Conservation (phyloP, 2,888 invertebrate species). For the Luperina nickerlii region DNA sequence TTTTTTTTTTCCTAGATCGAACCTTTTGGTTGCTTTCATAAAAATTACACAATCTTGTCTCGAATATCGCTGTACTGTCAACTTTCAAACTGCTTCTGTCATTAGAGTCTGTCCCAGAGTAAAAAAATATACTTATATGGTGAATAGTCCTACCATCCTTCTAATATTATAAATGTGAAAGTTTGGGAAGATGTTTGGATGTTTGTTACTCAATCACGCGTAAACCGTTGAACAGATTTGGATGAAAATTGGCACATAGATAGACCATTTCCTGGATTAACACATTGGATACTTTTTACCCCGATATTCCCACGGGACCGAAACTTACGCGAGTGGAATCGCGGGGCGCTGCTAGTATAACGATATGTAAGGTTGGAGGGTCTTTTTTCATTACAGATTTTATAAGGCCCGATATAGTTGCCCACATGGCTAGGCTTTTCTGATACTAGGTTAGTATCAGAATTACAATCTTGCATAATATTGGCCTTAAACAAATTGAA, state of each 20-base stretch:
- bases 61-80: conserved; percentile 17
- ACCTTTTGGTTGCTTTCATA: conserved; percentile 3
- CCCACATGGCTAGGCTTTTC: conserved; percentile 23
- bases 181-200: too few species aligned
- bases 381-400: conserved; percentile 19
- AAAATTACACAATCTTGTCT: conserved; percentile 17
- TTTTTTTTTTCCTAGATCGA: conserved; percentile 12
- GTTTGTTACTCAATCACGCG: too few species aligned
- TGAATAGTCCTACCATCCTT: too few species aligned
- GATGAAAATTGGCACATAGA: too few species aligned
- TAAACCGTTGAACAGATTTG: too few species aligned
- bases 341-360: neutral
- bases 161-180: too few species aligned
- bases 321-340: too few species aligned
- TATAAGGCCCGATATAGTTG: conserved; percentile 10
- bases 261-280: too few species aligned
- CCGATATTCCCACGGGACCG: too few species aligned
- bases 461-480: conserved; percentile 36
- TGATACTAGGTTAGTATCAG: conserved; percentile 16
- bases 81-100: conserved; percentile 6
- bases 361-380: conserved; percentile 30
- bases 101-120: conserved; percentile 4
- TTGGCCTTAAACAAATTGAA: conserved; percentile 47
- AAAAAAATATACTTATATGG: conserved; percentile 21
- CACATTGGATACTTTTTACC: too few species aligned